A percentile compares a stretch with the other conserved stretches of the same genome.
Conservation (phyloP, 2,888 invertebrate genomes). For the Erebia ligea region DNA sequence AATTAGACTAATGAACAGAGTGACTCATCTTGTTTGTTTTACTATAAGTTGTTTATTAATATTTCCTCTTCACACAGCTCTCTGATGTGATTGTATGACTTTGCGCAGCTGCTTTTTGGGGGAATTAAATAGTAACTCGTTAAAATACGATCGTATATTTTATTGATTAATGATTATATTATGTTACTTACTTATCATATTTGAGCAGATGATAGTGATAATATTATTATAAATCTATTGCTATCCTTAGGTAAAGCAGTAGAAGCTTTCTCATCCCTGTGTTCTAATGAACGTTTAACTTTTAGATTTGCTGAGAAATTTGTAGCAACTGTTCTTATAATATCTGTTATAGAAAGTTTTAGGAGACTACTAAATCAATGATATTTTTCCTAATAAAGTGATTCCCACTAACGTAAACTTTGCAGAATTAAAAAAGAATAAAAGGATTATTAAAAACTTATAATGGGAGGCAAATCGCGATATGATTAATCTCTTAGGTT, state of each 20-base stretch:
- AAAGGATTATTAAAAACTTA: background rate
- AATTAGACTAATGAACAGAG: constrained; percentile 76
- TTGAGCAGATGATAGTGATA: too few relatives aligned
- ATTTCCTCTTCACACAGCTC: background rate
- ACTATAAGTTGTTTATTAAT: constrained; percentile 33
- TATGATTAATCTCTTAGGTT: background rate
- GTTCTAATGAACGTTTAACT: too few relatives aligned
- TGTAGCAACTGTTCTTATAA: background rate
- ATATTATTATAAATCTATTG: too few relatives aligned
- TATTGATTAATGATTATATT: too few relatives aligned
- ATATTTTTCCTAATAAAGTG: background rate
- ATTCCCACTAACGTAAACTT: background rate
- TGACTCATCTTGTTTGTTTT: constrained; percentile 70
- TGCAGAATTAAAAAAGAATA: background rate
- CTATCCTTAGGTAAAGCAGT: too few relatives aligned
- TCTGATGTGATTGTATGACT: background rate
- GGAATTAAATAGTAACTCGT: background rate
- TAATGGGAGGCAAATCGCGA: background rate
- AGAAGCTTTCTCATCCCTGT: too few relatives aligned
- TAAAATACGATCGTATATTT: too few relatives aligned
- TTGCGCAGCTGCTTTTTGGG: constrained; percentile 13
- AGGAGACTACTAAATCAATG: background rate
- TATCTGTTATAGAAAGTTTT: background rate
- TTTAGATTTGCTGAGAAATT: too few relatives aligned
- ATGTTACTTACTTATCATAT: too few relatives aligned